These are phyloP conservation scores for Trachelus iudaicus DNA, from an alignment of 2,888 invertebrate species.

Conservation along the genomic window DNA sequence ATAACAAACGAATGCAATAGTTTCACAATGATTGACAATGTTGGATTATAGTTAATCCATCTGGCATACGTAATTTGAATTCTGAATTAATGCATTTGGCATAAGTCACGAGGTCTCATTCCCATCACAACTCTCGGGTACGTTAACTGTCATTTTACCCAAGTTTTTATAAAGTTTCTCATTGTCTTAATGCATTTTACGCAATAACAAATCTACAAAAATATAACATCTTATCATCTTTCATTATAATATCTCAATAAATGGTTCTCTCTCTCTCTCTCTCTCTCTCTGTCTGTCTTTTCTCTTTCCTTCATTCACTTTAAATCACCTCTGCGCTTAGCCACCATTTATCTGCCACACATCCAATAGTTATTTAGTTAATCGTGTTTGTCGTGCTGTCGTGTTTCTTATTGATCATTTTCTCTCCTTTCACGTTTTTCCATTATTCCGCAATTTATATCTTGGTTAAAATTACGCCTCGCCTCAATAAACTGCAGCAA, in stretches of 20 bases:
- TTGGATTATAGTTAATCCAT: neutral
- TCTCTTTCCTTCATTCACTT: slow-evolving; percentile 4
- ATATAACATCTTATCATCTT: slow-evolving; percentile 60
- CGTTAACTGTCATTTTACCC: slow-evolving; percentile 38
- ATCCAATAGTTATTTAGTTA: slow-evolving; percentile 33
- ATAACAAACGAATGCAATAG: neutral
- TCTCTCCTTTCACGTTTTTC: slow-evolving; percentile 13
- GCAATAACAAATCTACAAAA: slow-evolving; percentile 66
- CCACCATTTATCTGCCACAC: slow-evolving; percentile 28
- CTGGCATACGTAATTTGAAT: neutral
- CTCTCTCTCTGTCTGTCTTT: slow-evolving; percentile 25
- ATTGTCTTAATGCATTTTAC: slow-evolving; percentile 62
- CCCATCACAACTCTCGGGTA: slow-evolving; percentile 17
- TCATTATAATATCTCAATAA: slow-evolving; percentile 58
- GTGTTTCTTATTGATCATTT: slow-evolving; percentile 28
- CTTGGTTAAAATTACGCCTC: neutral
- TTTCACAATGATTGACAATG: neutral
- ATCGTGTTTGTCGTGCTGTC: slow-evolving; percentile 48
- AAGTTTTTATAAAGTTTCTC: slow-evolving; percentile 56
- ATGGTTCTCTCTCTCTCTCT: slow-evolving; percentile 41
- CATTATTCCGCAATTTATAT: neutral
- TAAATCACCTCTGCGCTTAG: slow-evolving; percentile 35
- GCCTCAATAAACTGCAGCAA: slow-evolving; percentile 28
- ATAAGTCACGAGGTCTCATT: slow-evolving; percentile 11
- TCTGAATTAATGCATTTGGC: slow-evolving; percentile 3